Evolutionary conservation across 2,113 vertebrate species (phyloP).

Genomic region (Mohoua ochrocephala): DNA sequence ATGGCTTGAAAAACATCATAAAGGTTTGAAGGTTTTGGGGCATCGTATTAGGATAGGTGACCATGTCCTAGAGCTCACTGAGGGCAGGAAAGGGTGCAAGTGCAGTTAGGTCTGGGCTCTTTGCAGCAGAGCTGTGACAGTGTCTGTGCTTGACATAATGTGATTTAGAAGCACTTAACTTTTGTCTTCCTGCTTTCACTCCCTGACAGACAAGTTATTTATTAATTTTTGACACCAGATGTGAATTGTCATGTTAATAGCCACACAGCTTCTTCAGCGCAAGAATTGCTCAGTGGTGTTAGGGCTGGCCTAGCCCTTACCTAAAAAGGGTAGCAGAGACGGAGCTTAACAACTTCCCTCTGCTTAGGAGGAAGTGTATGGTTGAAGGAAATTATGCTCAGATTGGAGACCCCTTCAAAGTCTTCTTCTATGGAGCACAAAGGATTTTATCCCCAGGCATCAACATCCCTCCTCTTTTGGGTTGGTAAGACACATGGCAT

Average conservation of each 20-base stretch:
- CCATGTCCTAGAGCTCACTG: neutral
- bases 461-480: neutral
- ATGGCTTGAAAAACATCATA: neutral
- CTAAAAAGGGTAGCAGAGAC: neutral
- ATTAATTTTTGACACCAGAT: neutral
- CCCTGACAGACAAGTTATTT: neutral
- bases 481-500: neutral
- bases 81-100: neutral
- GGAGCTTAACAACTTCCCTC: neutral
- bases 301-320: neutral
- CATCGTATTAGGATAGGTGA: neutral
- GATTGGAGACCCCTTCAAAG: neutral
- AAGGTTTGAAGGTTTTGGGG: neutral
- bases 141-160: neutral
- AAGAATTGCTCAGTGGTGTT: neutral
- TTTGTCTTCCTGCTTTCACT: neutral
- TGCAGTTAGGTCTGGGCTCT: neutral
- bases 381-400: neutral
- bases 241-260: neutral
- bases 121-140: neutral
- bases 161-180: neutral
- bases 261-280: rapidly evolving
- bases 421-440: neutral
- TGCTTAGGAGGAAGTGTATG: neutral
- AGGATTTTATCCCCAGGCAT: neutral